Evolutionary conservation across 2,113 vertebrate genomes (phyloP), one percentile per base, ranked within the genome.

Genomic region (Sarotherodon lohbergeri): DNA sequence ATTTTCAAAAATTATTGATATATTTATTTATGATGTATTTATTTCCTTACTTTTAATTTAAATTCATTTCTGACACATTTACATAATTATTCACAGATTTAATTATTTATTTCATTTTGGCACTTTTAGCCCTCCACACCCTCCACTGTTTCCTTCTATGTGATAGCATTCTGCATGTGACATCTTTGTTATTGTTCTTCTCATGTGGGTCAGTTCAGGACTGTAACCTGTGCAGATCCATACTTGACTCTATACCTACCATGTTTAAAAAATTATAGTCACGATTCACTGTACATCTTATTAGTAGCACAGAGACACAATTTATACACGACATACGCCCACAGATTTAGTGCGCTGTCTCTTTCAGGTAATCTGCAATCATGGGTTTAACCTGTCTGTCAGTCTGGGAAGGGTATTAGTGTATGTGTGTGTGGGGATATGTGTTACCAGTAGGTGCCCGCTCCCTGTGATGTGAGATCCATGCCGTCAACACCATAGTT

Each of bases 401-500:
- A 22, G 79, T 43, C 34, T 81, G 16, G 39, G 36, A 59, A 59
- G 54, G 0, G 55, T 0, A 78, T 78, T 78, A 78, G 71, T 29
- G 27, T 73, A 22, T 39, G 63, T 46, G 41, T 12, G 11, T 50
- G 41, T 29, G 50, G 10, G 24, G 19, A 24, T 68, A 16, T 36
- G 39, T 8, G 41, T 11, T 96, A 99, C 99, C 99, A 99, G 94
- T 99, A 99, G 86, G 99, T 99, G 86, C 99, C 99, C 13, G 99
- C 98, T 83, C 99, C 99, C 93, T 99, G 99, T 59, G 99, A 99
- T 43, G 98, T 99, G 80, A 99, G 97, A 95, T 99, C 99, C 99
- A 99, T 99, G 88, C 99, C 99, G 83, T 99, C 99, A 86, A 99
- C 99, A n/a, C 98, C 98, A 1, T 99, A 99, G 94, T 98, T 99